These are phyloP conservation scores for Neodiprion pinetum DNA, from an alignment of 1,140 invertebrate genomes.

Conservation along the genomic window DNA sequence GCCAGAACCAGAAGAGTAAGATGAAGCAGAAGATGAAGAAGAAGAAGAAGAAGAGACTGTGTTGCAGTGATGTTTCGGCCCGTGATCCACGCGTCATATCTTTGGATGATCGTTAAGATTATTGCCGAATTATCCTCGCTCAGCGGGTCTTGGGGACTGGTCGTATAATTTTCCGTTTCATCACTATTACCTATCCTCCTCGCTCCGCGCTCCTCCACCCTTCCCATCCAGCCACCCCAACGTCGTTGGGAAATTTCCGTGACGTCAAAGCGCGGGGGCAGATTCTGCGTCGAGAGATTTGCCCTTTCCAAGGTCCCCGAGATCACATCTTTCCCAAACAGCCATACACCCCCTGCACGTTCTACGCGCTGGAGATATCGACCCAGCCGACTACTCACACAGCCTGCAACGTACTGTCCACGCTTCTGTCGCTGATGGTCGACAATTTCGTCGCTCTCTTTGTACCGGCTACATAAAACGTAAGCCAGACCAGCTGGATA, in stretches of 20 bases:
- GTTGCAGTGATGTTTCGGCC: too few species aligned
- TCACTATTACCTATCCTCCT: too few species aligned
- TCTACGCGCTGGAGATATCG: neutral
- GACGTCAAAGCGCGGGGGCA: neutral
- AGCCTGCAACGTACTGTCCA: neutral
- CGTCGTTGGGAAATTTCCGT: neutral
- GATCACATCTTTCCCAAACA: neutral
- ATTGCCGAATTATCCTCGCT: too few species aligned
- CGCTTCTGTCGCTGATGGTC: neutral
- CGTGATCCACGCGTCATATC: too few species aligned
- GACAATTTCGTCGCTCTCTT: neutral
- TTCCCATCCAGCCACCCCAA: neutral
- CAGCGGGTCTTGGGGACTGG: too few species aligned
- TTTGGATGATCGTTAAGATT: too few species aligned
- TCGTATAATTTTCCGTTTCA: too few species aligned
- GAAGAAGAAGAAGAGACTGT: too few species aligned
- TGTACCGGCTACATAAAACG: neutral
- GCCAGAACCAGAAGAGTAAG: too few species aligned
- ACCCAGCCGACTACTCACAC: neutral
- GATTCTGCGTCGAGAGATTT: neutral
- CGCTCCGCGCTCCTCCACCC: neutral
- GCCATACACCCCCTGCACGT: neutral
- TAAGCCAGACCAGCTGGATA: neutral
- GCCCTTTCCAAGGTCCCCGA: conserved; percentile 1
- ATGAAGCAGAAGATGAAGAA: too few species aligned